These are phyloP conservation scores for Patagioenas fasciata DNA, from an alignment of 2,113 vertebrate genomes.

Conservation along the genomic window DNA sequence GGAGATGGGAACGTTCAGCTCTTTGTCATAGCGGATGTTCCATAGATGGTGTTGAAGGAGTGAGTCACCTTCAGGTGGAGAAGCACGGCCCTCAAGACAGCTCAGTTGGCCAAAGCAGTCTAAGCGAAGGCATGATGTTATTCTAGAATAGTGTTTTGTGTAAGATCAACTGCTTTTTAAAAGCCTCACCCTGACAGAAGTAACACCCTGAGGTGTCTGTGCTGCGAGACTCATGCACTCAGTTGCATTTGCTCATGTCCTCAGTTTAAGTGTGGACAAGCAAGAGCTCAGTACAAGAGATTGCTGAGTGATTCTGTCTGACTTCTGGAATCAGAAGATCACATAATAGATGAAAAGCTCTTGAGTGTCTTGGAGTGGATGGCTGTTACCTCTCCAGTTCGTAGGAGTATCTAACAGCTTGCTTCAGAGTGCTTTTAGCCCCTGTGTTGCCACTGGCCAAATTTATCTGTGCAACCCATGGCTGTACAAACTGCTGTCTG, in stretches of 20 bases:
- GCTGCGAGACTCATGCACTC: not conserved
- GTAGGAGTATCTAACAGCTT: not conserved
- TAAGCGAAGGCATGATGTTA: not conserved
- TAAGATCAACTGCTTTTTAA: not conserved
- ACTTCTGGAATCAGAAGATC: not conserved
- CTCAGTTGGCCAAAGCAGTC: not conserved
- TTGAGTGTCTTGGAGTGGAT: not conserved
- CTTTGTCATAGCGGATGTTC: constrained; percentile 16
- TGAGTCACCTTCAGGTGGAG: not conserved
- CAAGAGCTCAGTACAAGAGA: not conserved
- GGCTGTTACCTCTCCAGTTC: not conserved
- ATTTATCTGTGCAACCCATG: not conserved
- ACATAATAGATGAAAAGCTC: not conserved
- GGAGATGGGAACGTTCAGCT: constrained; percentile 35
- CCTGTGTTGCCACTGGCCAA: not conserved
- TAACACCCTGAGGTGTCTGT: not conserved
- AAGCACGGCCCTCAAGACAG: not conserved
- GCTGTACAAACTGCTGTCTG: not conserved
- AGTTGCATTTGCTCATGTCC: not conserved
- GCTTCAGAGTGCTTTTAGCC: not conserved
- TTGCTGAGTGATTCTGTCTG: not conserved
- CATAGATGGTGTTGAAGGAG: not conserved
- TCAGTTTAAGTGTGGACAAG: not conserved
- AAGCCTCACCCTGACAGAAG: not conserved
- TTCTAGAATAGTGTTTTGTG: not conserved